Evolutionary conservation across 2,797 vertebrate genomes (phyloP), one percentile per base, ranked within the genome.

Genomic region (Mus spretus): DNA sequence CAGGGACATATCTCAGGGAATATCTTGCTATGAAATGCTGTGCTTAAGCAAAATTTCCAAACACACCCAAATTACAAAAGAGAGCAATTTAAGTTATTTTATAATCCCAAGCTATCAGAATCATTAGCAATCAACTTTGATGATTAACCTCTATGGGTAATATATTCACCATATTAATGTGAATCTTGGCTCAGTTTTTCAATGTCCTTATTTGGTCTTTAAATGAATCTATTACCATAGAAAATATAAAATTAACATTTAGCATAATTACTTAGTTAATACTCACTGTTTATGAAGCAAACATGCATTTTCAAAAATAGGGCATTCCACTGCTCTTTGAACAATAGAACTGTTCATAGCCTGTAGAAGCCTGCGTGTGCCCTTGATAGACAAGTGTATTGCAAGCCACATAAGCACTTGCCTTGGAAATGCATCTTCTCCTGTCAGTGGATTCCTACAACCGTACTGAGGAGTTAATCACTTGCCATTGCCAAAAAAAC

Each of bases 401-500:
- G 4, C n/a, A 70, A 87, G 61, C 47, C 50, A 17, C 12, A 17
- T 75, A 61, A 72, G 17, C 50, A 44, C 57, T 91, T 80, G 86
- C 83, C 77, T 61, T 47, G 63, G 84, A 94, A 89, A 96, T 88
- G 37, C 34, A 61, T 81, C 74, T 93, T 89, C 57, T 74, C 89
- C 44, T n/a, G 53, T 47, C 61, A 13, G 26, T 12, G 50, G 94
- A 94, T 96, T 85, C 74, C 83, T 85, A 65, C 61, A 5, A 88
- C 78, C 77, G 65, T 72, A 70, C 87, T 12, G 65, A 93, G 86
- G 70, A 96, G 91, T 94, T 97, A 98, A 98, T 98, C 97, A 98
- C 98, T 97, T 93, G 89, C 97, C 96, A 97, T 94, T 97, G 94
- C 90, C 93, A 97, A 98, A 96, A 83, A 57, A 80, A 96, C 93